Conservation (phyloP, 2,888 invertebrate species). For the Hydrotaea cyrtoneurina region DNA sequence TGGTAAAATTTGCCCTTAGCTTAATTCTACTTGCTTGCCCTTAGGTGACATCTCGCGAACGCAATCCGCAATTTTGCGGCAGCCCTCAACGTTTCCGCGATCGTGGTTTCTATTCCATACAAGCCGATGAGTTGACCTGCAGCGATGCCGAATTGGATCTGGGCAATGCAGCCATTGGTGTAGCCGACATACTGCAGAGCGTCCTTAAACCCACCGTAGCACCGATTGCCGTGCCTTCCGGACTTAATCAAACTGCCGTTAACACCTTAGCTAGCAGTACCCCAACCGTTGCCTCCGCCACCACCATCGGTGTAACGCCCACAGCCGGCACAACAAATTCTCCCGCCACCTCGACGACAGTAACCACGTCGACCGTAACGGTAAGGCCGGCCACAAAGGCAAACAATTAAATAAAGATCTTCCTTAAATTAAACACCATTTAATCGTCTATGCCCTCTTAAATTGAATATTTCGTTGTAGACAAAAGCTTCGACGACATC, state of each 20-base stretch:
- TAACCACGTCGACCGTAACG: slow-evolving; percentile 66
- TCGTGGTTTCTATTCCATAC: slow-evolving; percentile 92
- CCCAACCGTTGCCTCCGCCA: slow-evolving; percentile 74
- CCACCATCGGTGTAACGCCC: slow-evolving; percentile 73
- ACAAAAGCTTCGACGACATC: slow-evolving; percentile 66
- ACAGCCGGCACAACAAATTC: slow-evolving; percentile 73
- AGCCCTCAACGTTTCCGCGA: slow-evolving; percentile 90
- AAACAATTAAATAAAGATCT: slow-evolving; percentile 5
- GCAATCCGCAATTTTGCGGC: slow-evolving; percentile 96
- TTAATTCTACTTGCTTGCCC: background rate
- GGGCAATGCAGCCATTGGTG: slow-evolving; percentile 79
- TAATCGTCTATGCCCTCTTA: slow-evolving; percentile 8
- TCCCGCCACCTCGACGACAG: slow-evolving; percentile 43
- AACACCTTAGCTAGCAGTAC: slow-evolving; percentile 66
- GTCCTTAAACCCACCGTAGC: slow-evolving; percentile 78
- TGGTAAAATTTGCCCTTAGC: background rate
- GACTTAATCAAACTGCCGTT: slow-evolving; percentile 63
- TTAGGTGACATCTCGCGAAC: slow-evolving; percentile 90
- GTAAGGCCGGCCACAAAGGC: slow-evolving; percentile 50
- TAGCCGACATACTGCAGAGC: slow-evolving; percentile 78
- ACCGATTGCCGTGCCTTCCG: slow-evolving; percentile 73
- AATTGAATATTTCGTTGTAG: slow-evolving; percentile 36
- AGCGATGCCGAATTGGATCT: slow-evolving; percentile 82
- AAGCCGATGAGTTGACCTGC: slow-evolving; percentile 88
- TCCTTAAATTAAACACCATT: background rate